Conservation (phyloP, 2,888 invertebrate genomes). For the Hedya salicella region DNA sequence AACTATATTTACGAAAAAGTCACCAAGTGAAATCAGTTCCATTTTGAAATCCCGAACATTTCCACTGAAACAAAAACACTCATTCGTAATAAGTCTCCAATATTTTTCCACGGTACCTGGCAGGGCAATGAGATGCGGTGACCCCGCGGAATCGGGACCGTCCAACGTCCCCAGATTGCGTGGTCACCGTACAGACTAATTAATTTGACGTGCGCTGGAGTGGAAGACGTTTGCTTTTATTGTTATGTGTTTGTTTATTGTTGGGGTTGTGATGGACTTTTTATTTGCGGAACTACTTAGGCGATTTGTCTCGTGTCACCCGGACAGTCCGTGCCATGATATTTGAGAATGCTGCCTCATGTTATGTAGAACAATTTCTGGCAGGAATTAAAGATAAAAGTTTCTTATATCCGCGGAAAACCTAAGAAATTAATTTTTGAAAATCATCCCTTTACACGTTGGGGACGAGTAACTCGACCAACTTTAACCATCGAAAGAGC, state of each 20-base stretch:
- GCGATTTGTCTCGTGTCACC: neutral
- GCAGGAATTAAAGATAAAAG: no score
- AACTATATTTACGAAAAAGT: no score
- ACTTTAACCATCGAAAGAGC: no score
- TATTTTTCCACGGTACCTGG: conserved; percentile 36
- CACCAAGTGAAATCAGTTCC: no score
- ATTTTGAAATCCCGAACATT: neutral
- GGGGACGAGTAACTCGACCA: no score
- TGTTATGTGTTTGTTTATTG: conserved; percentile 40
- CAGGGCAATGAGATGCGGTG: conserved; percentile 74
- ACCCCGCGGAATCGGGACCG: conserved; percentile 68
- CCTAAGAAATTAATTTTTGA: no score
- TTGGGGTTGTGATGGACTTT: conserved; percentile 3
- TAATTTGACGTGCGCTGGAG: conserved; percentile 63
- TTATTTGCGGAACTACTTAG: neutral
- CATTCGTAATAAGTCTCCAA: neutral
- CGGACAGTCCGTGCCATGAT: neutral
- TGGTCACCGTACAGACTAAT: conserved; percentile 53
- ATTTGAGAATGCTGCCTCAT: no score
- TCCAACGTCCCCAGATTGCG: conserved; percentile 69
- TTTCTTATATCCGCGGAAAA: no score
- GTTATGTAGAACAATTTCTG: no score
- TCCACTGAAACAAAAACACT: neutral
- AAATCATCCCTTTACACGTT: no score
- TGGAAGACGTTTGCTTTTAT: conserved; percentile 60